Evolutionary conservation across 2,888 invertebrate species (phyloP), one percentile per base, ranked within the genome.

Genomic region (Silvanus unidentatus): DNA sequence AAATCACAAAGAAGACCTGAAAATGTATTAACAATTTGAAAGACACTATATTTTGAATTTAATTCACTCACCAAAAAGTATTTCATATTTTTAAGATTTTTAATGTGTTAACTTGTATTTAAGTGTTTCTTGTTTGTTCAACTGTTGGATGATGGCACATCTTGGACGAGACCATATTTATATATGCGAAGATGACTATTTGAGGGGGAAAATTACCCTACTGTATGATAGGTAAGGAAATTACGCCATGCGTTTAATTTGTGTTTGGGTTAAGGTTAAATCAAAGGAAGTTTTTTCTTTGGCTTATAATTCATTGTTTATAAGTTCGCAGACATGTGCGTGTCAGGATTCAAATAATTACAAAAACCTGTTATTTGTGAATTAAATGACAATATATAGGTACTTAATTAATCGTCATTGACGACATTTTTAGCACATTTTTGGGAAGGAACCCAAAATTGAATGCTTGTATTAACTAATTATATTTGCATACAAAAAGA

Each of bases 51-150:
- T 9, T n/a, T 32, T 11, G n/a, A 11, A 35, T 12, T n/a, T 22
- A 3, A 32, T 6, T 2, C 35, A 39, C 50, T 51, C 41, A 61
- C 61, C 61, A 59, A 54, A 13, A 15, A 4, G 41, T 50, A 52
- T 48, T 58, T 61, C 61, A 60, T 61, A 38, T 53, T 54, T 41
- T 27, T 48, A 40, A 44, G 46, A 37, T n/a, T 41, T 39, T 15
- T 32, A 15, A 9, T 37, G 37, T 37, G 9, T 35, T 12, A 28
- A 28, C 28, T 35, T 35, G 9, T 35, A 35, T 35, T 8, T 12
- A 35, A n/a, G n/a, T n/a, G n/a, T n/a, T n/a, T n/a, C n/a, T n/a
- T n/a, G n/a, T n/a, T n/a, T n/a, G n/a, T n/a, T n/a, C n/a, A n/a
- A 32, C 3, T 32, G 3, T n/a, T 32, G n/a, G 4, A 28, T 40